phyloP scores from a whole-genome alignment of 2,888 invertebrate genomes.

The Diadromus collaris region DNA sequence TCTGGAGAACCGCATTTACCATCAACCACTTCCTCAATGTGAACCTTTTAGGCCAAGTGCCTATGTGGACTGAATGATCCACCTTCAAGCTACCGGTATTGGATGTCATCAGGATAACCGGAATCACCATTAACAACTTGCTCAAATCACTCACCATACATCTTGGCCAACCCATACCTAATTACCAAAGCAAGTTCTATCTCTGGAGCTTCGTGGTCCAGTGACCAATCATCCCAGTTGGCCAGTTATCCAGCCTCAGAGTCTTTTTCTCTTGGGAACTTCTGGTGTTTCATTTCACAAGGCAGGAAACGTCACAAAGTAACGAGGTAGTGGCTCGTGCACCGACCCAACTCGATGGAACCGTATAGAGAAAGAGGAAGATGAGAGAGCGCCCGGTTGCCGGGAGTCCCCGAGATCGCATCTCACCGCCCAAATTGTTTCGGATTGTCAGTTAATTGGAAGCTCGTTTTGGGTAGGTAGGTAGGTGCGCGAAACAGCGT shows the following conservation, averaged over 20 bases:
- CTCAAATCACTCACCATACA: background rate
- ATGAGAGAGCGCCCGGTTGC: constrained; percentile 45
- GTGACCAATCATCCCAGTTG: background rate
- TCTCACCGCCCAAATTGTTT: constrained; percentile 77
- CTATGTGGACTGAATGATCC: background rate
- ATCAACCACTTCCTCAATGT: too few species aligned
- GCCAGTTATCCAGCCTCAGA: background rate
- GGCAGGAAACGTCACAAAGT: background rate
- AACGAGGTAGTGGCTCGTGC: background rate
- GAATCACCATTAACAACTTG: background rate
- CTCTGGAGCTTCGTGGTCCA: background rate
- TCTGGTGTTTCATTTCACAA: background rate
- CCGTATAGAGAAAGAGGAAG: constrained; percentile 9
- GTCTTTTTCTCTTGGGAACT: background rate
- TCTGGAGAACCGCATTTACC: too few species aligned
- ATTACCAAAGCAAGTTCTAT: background rate
- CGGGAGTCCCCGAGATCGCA: constrained; percentile 72
- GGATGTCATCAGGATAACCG: background rate
- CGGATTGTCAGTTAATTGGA: constrained; percentile 79
- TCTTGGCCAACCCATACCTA: background rate
- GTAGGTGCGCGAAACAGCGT: constrained; percentile 59
- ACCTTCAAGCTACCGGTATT: constrained; percentile 27
- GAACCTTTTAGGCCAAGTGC: constrained; percentile 57
- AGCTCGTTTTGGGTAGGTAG: constrained; percentile 70
- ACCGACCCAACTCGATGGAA: background rate